Evolutionary conservation across 2,113 vertebrate species (phyloP).

Genomic region (Syrmaticus mikado): DNA sequence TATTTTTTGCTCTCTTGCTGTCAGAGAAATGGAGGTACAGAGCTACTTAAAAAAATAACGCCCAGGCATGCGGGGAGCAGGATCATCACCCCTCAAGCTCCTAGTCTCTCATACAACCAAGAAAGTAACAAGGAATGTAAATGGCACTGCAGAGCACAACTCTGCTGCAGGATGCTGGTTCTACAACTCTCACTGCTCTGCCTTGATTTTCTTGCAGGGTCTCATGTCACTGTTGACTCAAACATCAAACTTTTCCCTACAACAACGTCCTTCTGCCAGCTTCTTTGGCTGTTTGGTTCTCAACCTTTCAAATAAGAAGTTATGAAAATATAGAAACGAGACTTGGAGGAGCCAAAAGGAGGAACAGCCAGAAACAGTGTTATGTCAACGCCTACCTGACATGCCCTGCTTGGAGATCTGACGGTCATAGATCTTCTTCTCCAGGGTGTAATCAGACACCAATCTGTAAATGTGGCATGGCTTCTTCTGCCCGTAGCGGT

Average conservation of each 20-base stretch:
- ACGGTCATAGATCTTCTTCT: conserved; percentile 98
- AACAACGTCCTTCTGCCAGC: not conserved
- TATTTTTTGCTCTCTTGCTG: not conserved
- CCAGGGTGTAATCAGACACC: conserved; percentile 96
- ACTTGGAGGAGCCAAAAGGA: not conserved
- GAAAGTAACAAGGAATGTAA: not conserved
- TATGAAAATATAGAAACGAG: not conserved
- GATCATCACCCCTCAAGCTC: not conserved
- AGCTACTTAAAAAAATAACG: not conserved
- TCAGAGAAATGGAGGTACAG: not conserved
- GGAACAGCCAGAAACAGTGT: not conserved
- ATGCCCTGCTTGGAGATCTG: conserved; percentile 99
- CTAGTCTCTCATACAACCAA: not conserved
- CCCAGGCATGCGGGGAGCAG: not conserved
- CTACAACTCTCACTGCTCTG: not conserved
- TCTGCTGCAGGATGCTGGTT: not conserved
- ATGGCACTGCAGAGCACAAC: not conserved
- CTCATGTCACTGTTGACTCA: not conserved
- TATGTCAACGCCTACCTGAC: conserved; percentile 84
- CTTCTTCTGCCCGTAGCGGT: conserved; percentile 97
- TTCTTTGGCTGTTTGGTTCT: not conserved
- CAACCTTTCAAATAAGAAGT: not conserved
- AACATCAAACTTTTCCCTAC: not conserved
- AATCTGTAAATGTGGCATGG: conserved; percentile 96
- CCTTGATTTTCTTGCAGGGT: not conserved